phyloP scores from a whole-genome alignment of 2,113 vertebrate species.

The Dicentrarchus labrax region DNA sequence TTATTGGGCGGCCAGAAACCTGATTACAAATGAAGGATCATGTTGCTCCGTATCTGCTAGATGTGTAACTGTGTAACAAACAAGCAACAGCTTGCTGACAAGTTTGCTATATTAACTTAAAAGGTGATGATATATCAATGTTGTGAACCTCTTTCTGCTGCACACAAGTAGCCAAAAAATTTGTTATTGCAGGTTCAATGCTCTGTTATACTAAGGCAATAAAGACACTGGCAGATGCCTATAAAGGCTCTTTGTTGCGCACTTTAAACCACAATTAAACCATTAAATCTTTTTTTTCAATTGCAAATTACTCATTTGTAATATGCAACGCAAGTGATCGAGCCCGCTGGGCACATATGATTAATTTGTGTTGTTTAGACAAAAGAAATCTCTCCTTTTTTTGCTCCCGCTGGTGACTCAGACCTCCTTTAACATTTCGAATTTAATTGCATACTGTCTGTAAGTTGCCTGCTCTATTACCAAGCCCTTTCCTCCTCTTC shows the following conservation, averaged over 20 bases:
- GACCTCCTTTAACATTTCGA: conserved; percentile 30
- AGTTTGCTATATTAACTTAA: background rate
- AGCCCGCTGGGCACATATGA: conserved; percentile 9
- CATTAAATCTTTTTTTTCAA: conserved; percentile 13
- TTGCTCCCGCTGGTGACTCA: conserved; percentile 25
- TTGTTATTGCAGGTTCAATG: conserved; percentile 6
- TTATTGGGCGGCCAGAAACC: background rate
- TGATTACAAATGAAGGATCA: background rate
- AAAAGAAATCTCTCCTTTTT: background rate
- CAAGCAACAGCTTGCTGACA: background rate
- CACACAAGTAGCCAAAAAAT: background rate
- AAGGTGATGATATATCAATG: background rate
- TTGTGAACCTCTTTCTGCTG: background rate
- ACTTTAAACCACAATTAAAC: conserved; percentile 14
- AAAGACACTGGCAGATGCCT: background rate
- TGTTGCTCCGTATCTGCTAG: background rate
- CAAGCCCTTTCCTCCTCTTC: conserved; percentile 2
- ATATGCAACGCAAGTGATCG: background rate
- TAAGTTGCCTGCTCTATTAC: conserved; percentile 24
- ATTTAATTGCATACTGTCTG: conserved; percentile 45
- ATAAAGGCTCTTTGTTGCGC: background rate
- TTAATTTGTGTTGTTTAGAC: background rate
- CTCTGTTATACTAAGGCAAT: background rate
- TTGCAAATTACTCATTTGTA: background rate
- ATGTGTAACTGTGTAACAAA: background rate